Conservation (phyloP, 35 echinoderm and acorn worm genomes). For the Strongylocentrotus purpuratus region DNA sequence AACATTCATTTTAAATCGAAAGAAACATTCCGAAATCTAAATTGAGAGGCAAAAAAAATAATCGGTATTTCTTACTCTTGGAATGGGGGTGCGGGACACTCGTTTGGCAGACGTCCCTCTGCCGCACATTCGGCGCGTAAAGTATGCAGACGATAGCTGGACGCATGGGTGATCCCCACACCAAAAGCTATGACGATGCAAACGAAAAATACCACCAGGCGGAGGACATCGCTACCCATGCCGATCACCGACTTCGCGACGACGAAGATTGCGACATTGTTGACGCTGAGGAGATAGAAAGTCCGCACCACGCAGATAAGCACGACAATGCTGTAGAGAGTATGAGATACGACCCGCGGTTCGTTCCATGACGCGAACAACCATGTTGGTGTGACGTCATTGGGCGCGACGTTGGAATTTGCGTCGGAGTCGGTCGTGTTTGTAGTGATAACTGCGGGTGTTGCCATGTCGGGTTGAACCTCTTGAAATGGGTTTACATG, state of each 20-base stretch:
- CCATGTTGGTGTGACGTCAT: background rate
- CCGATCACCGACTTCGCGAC: conserved; percentile 32
- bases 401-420: background rate
- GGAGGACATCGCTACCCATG: conserved; percentile 10
- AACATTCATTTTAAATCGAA: too few species aligned
- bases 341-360: background rate
- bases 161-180: background rate
- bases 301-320: background rate
- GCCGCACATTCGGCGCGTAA: background rate
- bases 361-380: background rate
- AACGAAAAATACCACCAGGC: background rate
- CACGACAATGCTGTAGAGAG: conserved; percentile 3
- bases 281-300: background rate
- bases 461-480: conserved; percentile 12
- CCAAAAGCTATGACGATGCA: background rate
- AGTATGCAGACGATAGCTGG: background rate
- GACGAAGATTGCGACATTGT: conserved; percentile 16
- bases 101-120: background rate
- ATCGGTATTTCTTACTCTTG: background rate
- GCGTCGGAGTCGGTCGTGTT: background rate
- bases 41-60: too few species aligned
- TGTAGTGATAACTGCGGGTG: background rate
- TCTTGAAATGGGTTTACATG: background rate
- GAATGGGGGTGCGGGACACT: background rate
- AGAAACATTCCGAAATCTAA: too few species aligned